These are phyloP conservation scores for Rambutsinella grinnellia DNA, from an alignment of 2,888 invertebrate genomes.

Conservation along the genomic window DNA sequence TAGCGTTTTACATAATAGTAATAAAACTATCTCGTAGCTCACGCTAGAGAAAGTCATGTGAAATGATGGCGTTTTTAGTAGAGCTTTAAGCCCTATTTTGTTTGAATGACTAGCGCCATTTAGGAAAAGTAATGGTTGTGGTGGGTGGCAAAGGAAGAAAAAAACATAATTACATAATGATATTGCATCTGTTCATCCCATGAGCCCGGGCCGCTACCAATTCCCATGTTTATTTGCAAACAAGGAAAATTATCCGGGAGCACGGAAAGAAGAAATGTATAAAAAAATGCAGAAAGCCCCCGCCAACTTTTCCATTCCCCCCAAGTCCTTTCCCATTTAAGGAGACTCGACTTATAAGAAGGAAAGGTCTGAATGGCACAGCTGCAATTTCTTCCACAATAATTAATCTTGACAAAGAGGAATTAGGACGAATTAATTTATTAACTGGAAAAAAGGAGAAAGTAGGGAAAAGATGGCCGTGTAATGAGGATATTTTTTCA, in stretches of 20 bases:
- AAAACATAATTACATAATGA: constrained; percentile 35
- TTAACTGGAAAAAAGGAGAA: constrained; percentile 36
- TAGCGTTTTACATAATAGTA: not conserved
- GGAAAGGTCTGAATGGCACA: constrained; percentile 26
- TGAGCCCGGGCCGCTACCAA: too few relatives aligned
- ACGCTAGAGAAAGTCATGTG: too few relatives aligned
- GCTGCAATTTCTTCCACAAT: constrained; percentile 55
- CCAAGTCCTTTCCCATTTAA: not conserved
- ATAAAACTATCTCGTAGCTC: not conserved
- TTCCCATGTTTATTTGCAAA: too few relatives aligned
- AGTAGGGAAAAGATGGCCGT: not conserved
- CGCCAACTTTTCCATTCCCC: not conserved
- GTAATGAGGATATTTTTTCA: not conserved
- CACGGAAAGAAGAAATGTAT: not conserved
- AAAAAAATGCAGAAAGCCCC: not conserved
- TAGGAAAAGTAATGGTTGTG: not conserved
- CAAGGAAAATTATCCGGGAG: too few relatives aligned
- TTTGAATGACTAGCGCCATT: not conserved
- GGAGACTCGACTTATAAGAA: not conserved
- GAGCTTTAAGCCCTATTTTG: not conserved
- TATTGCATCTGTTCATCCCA: constrained; percentile 20
- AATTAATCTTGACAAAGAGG: constrained; percentile 54
- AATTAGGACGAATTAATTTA: constrained; percentile 57
- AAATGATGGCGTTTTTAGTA: not conserved
- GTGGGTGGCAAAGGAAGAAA: constrained; percentile 4